These are phyloP conservation scores for Drosophila quinaria DNA, from an alignment of 2,888 invertebrate species.

Conservation along the genomic window DNA sequence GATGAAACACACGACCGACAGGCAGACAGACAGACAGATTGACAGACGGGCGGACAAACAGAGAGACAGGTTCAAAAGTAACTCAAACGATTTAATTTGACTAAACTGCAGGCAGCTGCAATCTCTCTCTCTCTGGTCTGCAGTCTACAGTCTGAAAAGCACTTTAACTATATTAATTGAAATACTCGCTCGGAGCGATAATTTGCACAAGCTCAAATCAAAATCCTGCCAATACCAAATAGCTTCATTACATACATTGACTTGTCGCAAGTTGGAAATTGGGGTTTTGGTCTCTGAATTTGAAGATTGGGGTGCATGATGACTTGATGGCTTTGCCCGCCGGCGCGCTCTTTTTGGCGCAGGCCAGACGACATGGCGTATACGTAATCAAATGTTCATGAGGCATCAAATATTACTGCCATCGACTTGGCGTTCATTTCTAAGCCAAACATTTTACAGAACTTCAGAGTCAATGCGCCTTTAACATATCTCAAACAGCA, in stretches of 20 bases:
- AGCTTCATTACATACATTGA: conserved; percentile 44
- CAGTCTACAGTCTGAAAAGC: conserved; percentile 36
- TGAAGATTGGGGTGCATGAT: conserved; percentile 40
- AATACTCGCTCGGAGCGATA: conserved; percentile 77
- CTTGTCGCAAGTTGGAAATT: conserved; percentile 27
- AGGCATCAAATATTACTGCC: conserved; percentile 54
- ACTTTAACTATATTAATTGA: conserved; percentile 81
- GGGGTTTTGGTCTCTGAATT: conserved; percentile 4
- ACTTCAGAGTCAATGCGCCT: conserved; percentile 33
- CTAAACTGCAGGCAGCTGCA: conserved; percentile 31
- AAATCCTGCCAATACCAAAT: conserved; percentile 70
- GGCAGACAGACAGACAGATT: conserved; percentile 14
- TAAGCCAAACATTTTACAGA: conserved; percentile 51
- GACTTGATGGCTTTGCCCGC: conserved; percentile 70
- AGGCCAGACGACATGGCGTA: conserved; percentile 63
- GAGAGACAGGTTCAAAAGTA: conserved; percentile 38
- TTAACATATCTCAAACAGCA: conserved; percentile 61
- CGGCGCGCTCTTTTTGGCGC: conserved; percentile 67
- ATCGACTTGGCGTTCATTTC: conserved; percentile 44
- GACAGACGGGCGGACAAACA: conserved; percentile 16
- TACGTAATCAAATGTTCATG: conserved; percentile 79
- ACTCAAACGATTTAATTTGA: conserved; percentile 72
- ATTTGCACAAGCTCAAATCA: conserved; percentile 74
- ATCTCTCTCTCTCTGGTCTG: neutral
- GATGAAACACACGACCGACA: conserved; percentile 27